Evolutionary conservation across 2,888 invertebrate genomes (phyloP).

Genomic region (Epinotia nisella): DNA sequence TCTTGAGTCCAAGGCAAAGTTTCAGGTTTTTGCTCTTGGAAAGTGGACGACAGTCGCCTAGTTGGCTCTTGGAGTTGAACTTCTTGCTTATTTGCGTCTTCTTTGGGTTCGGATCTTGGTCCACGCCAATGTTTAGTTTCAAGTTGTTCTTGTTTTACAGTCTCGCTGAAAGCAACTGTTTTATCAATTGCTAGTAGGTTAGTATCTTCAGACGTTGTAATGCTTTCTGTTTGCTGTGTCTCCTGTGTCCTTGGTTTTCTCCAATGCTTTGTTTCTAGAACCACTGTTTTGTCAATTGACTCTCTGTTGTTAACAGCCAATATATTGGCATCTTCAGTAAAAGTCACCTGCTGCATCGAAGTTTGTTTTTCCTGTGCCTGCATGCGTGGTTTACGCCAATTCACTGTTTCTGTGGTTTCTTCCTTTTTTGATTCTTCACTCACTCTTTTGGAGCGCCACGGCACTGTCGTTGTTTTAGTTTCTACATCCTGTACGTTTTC

Average conservation of each 20-base stretch:
- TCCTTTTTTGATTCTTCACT: constrained; percentile 46
- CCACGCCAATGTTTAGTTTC: constrained; percentile 61
- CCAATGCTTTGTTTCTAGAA: constrained; percentile 45
- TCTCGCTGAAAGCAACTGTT: constrained; percentile 21
- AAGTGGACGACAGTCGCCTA: constrained; percentile 41
- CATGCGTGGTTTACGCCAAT: constrained; percentile 59
- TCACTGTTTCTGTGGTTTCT: constrained; percentile 54
- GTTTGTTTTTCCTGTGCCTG: constrained; percentile 45
- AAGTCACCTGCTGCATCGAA: constrained; percentile 44
- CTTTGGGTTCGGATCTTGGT: constrained; percentile 50
- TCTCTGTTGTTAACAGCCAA: constrained; percentile 49
- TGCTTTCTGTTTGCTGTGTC: constrained; percentile 25
- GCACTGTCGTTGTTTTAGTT: constrained; percentile 62
- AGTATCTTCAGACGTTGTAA: constrained; percentile 32
- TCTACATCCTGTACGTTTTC: constrained; percentile 66
- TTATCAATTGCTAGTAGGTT: constrained; percentile 30
- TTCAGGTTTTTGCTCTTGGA: constrained; percentile 63
- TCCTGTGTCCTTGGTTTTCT: constrained; percentile 38
- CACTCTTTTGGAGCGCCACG: constrained; percentile 70
- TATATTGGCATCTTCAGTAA: constrained; percentile 53
- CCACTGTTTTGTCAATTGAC: constrained; percentile 45
- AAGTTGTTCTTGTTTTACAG: constrained; percentile 29
- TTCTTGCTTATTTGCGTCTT: constrained; percentile 39
- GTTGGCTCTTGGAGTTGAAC: constrained; percentile 37
- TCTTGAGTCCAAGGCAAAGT: constrained; percentile 86